phyloP scores from a whole-genome alignment of 1,140 invertebrate genomes.

The Bombus terrestris region DNA sequence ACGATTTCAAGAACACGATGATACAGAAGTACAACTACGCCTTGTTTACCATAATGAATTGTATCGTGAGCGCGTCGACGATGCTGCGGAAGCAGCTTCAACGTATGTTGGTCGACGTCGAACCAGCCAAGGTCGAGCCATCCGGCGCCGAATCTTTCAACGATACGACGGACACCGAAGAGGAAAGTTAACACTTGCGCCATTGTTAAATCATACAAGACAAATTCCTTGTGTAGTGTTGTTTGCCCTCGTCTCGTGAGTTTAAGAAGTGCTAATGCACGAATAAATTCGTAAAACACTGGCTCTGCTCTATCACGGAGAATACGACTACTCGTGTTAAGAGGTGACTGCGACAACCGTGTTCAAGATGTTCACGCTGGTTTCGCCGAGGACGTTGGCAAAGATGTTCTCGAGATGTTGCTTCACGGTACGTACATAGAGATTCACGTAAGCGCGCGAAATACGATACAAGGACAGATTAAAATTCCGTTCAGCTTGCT shows the following conservation, averaged over 20 bases:
- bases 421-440: conserved; percentile 38
- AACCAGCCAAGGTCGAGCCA: not conserved
- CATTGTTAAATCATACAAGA: not conserved
- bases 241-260: not conserved
- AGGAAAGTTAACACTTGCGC: not conserved
- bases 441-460: conserved; percentile 37
- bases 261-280: not conserved
- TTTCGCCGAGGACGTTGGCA: no score
- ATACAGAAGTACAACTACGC: conserved; percentile 66
- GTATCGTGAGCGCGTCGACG: conserved; percentile 53
- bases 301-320: not conserved
- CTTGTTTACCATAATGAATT: conserved; percentile 54
- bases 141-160: not conserved
- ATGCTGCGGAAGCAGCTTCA: conserved; percentile 51
- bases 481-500: conserved; percentile 72
- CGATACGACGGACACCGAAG: not conserved
- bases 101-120: conserved; percentile 26
- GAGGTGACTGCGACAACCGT: not conserved
- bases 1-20: conserved; percentile 55
- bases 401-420: conserved; percentile 7
- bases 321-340: not conserved
- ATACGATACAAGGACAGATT: conserved; percentile 60
- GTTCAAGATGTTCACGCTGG: no score
- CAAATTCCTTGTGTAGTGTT: not conserved
- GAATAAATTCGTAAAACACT: conserved; percentile 3